Evolutionary conservation across 2,113 vertebrate genomes (phyloP).

Genomic region (Dromas ardeola): DNA sequence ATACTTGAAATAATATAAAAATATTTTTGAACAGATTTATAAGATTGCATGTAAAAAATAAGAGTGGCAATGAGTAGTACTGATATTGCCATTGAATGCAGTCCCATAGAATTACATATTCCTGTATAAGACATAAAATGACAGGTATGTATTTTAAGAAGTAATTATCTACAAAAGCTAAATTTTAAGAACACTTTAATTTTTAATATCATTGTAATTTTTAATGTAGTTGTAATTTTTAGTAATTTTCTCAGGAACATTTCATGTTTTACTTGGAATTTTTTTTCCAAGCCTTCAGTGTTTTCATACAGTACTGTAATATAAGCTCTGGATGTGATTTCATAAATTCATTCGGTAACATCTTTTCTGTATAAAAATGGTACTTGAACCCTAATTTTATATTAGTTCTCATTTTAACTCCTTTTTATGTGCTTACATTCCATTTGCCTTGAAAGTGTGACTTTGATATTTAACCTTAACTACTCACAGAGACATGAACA

Average conservation of each 20-base stretch:
- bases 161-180: background rate
- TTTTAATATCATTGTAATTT: background rate
- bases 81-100: background rate
- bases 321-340: background rate
- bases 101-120: background rate
- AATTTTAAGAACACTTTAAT: background rate
- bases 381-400: background rate
- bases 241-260: background rate
- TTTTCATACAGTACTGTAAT: background rate
- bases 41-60: background rate
- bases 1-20: background rate
- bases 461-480: background rate
- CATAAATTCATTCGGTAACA: background rate
- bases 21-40: background rate
- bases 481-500: background rate
- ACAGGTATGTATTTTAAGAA: background rate
- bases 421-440: background rate
- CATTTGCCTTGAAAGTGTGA: background rate
- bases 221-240: no score
- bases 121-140: background rate
- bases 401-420: background rate
- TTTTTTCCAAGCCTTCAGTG: background rate
- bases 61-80: background rate
- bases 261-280: background rate
- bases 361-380: background rate